Evolutionary conservation across 2,113 vertebrate species (phyloP).

Genomic region (Raja brachyura): DNA sequence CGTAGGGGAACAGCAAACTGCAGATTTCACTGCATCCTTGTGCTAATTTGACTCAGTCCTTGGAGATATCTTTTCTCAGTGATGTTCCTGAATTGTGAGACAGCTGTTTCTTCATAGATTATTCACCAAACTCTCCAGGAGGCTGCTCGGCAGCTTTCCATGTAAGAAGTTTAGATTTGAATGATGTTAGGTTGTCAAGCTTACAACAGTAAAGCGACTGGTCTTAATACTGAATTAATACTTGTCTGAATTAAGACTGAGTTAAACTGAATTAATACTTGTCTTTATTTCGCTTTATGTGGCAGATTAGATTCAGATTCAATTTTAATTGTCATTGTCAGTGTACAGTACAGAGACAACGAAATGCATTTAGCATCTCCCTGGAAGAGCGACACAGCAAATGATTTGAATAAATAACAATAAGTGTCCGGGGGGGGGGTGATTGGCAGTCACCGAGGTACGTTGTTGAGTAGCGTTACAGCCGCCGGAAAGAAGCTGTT

Average conservation of each 20-base stretch:
- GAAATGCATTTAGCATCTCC: too few species aligned
- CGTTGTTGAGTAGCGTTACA: too few species aligned
- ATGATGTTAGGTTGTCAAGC: neutral
- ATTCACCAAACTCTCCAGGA: neutral
- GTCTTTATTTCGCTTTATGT: neutral
- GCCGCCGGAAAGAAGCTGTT: too few species aligned
- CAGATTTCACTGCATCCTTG: conserved; percentile 5
- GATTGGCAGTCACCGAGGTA: too few species aligned
- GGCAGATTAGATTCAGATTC: too few species aligned
- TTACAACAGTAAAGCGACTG: neutral
- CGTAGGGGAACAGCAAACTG: neutral
- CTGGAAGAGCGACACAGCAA: too few species aligned
- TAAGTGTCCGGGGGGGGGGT: too few species aligned
- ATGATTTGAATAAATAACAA: too few species aligned
- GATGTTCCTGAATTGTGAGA: neutral
- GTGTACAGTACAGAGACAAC: too few species aligned
- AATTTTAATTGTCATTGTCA: too few species aligned
- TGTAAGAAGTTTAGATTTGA: neutral
- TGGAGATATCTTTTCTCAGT: neutral
- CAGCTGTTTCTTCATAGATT: neutral
- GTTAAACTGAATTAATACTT: neutral
- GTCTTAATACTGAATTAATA: neutral
- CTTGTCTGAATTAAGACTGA: too few species aligned
- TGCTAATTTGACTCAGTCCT: neutral
- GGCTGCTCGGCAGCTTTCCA: neutral